A percentile compares a stretch with the other conserved stretches of the same genome.
Evolutionary conservation across 2,113 vertebrate species (phyloP).

Genomic region (Oceanodroma tethys): DNA sequence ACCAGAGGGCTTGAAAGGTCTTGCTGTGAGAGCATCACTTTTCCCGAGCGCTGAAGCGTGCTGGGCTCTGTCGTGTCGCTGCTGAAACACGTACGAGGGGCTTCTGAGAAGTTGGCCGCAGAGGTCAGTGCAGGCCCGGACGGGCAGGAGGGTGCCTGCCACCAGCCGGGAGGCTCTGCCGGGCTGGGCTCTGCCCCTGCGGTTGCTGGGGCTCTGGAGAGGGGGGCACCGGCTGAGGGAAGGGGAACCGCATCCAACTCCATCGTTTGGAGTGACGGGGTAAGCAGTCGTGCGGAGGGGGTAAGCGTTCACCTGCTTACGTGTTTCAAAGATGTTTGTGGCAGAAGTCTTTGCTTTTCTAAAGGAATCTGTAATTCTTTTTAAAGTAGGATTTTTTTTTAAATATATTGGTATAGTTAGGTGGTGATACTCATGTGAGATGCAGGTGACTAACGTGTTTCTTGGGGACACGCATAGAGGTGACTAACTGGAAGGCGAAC

Average conservation of each 20-base stretch:
- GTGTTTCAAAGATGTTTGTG: neutral
- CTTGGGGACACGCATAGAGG: neutral
- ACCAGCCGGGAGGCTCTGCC: rapidly evolving
- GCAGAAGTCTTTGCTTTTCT: neutral
- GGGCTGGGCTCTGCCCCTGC: neutral
- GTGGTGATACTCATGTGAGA: neutral
- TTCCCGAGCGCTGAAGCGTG: rapidly evolving
- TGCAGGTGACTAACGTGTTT: neutral
- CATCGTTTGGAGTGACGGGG: rapidly evolving
- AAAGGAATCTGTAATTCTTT: neutral
- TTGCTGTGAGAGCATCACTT: neutral
- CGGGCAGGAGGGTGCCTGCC: neutral
- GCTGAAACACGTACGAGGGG: rapidly evolving
- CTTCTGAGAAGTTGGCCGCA: neutral
- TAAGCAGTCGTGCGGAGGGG: rapidly evolving
- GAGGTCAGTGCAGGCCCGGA: neutral
- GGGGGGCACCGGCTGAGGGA: rapidly evolving
- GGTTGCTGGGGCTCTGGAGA: neutral
- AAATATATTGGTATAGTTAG: neutral
- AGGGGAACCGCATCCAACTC: rapidly evolving
- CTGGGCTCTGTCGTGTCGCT: neutral
- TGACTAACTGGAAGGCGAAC: neutral
- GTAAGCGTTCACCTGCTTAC: rapidly evolving
- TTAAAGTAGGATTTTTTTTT: neutral
- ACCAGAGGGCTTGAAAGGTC: neutral